Conservation (phyloP, 2,888 invertebrate species). For the Patella pellucida region DNA sequence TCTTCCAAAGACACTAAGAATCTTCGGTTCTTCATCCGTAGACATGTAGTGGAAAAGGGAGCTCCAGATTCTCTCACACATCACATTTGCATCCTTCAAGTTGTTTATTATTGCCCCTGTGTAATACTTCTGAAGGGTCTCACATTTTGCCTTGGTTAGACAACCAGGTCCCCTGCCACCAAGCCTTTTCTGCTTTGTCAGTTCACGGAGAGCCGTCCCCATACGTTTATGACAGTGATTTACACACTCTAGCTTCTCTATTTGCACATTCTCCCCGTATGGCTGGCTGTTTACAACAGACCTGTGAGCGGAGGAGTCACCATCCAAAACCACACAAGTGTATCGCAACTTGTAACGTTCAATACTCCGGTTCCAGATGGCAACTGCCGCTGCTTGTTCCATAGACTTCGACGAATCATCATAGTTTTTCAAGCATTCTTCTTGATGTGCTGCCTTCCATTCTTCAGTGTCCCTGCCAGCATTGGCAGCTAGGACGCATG, state of each 20-base stretch:
- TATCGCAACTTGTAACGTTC: not conserved
- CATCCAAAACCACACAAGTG: not conserved
- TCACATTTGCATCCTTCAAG: not conserved
- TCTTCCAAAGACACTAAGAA: not conserved
- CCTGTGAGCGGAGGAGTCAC: not conserved
- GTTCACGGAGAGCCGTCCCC: slow-evolving; percentile 15
- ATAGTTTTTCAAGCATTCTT: not conserved
- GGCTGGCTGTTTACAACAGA: not conserved
- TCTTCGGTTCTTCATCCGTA: not conserved
- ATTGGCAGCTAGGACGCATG: not conserved
- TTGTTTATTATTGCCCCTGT: slow-evolving; percentile 12
- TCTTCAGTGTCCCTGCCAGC: not conserved
- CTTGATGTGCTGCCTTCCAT: not conserved
- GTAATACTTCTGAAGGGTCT: slow-evolving; percentile 17
- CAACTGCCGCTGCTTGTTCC: not conserved
- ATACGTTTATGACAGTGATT: slow-evolving; percentile 3
- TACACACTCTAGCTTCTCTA: not conserved
- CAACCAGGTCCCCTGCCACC: slow-evolving; percentile 11
- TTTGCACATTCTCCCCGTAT: not conserved
- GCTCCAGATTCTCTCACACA: not conserved
- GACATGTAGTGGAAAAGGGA: not conserved
- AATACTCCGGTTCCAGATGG: not conserved
- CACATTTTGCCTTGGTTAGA: slow-evolving; percentile 16
- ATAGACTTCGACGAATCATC: not conserved
- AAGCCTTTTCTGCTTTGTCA: slow-evolving; percentile 11